Evolutionary conservation across 2,797 vertebrate species (phyloP).

Genomic region (Liparis tanakae): DNA sequence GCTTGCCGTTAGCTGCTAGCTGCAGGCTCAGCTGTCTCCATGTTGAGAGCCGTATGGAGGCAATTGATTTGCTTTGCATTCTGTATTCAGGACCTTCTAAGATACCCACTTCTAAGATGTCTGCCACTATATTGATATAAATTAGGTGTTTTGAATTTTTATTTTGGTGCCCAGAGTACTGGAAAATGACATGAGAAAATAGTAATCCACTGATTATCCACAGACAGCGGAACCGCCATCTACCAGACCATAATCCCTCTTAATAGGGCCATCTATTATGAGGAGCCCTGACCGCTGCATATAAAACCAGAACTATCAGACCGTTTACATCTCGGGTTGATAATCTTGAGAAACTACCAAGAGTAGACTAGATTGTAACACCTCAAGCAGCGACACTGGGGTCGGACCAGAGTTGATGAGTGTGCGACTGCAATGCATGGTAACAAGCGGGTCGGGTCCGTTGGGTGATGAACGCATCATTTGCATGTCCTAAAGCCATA

Average conservation of each 20-base stretch:
- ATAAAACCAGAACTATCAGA: neutral
- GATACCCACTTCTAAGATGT: neutral
- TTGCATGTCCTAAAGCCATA: constrained; percentile 60
- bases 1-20: too few species aligned
- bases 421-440: neutral
- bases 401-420: neutral
- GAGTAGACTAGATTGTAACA: neutral
- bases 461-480: neutral
- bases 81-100: neutral
- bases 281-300: neutral
- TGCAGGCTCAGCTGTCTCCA: neutral
- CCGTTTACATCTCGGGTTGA: neutral
- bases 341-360: neutral
- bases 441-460: neutral
- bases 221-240: neutral
- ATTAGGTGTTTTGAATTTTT: neutral
- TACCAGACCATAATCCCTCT: neutral
- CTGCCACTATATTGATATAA: neutral
- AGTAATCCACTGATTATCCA: neutral
- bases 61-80: neutral
- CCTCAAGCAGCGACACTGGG: neutral
- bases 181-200: neutral
- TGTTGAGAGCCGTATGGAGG: neutral
- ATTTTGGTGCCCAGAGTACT: neutral
- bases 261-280: neutral